Evolutionary conservation across 2,113 vertebrate species (phyloP), one percentile per base, ranked within the genome.

Genomic region (Plecturocebus donacophilus): DNA sequence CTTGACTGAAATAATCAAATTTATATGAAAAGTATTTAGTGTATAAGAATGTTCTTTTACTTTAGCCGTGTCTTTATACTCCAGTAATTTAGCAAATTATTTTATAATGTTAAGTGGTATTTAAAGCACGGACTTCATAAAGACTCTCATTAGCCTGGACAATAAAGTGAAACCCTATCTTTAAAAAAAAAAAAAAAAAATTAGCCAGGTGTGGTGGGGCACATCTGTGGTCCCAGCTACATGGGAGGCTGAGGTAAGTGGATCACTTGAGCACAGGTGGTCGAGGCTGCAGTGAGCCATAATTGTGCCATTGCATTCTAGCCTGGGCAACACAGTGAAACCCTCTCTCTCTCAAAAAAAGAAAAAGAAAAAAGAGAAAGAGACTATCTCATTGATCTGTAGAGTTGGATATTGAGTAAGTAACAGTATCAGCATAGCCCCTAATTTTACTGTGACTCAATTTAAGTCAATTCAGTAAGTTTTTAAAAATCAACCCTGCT

Each of bases 401-500:
- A 87, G 73, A 92, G 81, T 87, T 95, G 91, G 75, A 91, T 32
- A 32, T 70, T 95, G 96, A 91, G 52, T 91, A 88, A 97, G 8
- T 80, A 86, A 77, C 75, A 97, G 52, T 8, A 70, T 95, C 82
- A 92, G 27, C 91, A 73, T 6, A 85, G 79, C 11, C 73, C 6
- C 32, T 96, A 45, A n/a, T 84, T 91, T 87, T 93, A 77, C 42
- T 45, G 25, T 91, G 47, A 86, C 25, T 95, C n/a, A 84, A 7
- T 88, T 96, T 90, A 88, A 97, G 90, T 87, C 17, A 95, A 58
- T 61, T 84, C 70, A 82, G 82, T 76, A 66, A 21, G 20, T 73
- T 94, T 81, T 92, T 84, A 80, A 89, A 94, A 81, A 40, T 93
- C 20, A 93, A 12, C 35, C 13, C 27, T 93, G 81, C 32, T 73